Percentiles rank a stretch among this genome's conserved stretches.
These are phyloP conservation scores for Battus philenor DNA, from an alignment of 1,140 invertebrate genomes.

Conservation along the genomic window DNA sequence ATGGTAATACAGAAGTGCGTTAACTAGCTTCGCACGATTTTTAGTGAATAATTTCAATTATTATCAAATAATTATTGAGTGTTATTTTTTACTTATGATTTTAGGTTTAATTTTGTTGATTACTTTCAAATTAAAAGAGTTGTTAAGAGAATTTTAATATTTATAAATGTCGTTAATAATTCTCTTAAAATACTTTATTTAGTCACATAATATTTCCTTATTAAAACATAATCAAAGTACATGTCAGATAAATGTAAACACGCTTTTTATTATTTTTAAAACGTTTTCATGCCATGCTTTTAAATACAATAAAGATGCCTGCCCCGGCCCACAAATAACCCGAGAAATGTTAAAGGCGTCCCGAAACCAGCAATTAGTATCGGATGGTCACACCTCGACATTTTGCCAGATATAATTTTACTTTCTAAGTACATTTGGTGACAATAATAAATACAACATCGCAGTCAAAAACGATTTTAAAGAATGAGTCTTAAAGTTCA, in stretches of 20 bases:
- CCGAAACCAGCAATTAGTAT: slow-evolving; percentile 65
- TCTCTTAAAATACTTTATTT: too few relatives aligned
- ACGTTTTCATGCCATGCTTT: slow-evolving; percentile 44
- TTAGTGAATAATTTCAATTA: too few relatives aligned
- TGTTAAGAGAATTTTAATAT: too few relatives aligned
- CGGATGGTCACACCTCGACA: slow-evolving; percentile 69
- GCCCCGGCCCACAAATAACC: slow-evolving; percentile 52
- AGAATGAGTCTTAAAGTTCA: slow-evolving; percentile 25
- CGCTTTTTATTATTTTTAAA: slow-evolving; percentile 44
- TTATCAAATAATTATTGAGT: too few relatives aligned
- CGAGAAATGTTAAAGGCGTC: slow-evolving; percentile 38
- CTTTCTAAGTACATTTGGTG: slow-evolving; percentile 69
- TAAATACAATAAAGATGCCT: slow-evolving; percentile 43
- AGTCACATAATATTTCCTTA: too few relatives aligned
- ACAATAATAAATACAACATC: slow-evolving; percentile 50
- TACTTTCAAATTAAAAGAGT: too few relatives aligned
- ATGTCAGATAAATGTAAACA: too few relatives aligned
- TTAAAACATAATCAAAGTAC: too few relatives aligned
- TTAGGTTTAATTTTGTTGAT: too few relatives aligned
- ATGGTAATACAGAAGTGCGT: too few relatives aligned
- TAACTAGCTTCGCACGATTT: slow-evolving; percentile 30
- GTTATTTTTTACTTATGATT: too few relatives aligned
- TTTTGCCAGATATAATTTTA: slow-evolving; percentile 67
- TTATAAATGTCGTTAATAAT: too few relatives aligned
- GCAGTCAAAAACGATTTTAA: slow-evolving; percentile 30